Conservation (phyloP, 1,140 invertebrate species). For the Drosophila auraria region DNA sequence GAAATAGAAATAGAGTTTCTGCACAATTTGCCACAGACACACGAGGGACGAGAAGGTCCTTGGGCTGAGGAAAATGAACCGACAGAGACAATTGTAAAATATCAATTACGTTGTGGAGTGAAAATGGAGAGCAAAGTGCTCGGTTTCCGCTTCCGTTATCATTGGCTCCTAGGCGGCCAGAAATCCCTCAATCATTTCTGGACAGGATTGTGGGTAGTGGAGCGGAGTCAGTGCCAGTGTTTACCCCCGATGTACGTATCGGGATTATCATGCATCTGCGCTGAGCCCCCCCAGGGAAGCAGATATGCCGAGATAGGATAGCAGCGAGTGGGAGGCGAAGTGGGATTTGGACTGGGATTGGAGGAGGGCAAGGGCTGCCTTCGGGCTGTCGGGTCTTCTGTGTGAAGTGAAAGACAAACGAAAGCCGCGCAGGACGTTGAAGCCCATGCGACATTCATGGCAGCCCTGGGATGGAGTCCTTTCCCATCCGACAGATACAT, state of each 20-base stretch:
- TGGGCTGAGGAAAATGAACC: conserved; percentile 18
- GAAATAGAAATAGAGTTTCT: conserved; percentile 77
- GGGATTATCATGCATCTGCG: conserved; percentile 63
- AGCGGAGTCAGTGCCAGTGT: conserved; percentile 19
- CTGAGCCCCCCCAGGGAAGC: conserved; percentile 32
- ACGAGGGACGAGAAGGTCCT: background rate
- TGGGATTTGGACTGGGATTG: background rate
- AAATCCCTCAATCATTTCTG: conserved; percentile 81
- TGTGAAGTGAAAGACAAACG: conserved; percentile 62
- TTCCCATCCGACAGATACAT: conserved; percentile 59
- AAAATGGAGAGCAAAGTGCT: conserved; percentile 70
- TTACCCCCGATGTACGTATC: conserved; percentile 37
- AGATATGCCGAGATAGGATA: conserved; percentile 30
- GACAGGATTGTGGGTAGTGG: conserved; percentile 48
- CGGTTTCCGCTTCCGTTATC: conserved; percentile 48
- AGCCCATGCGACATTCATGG: conserved; percentile 55
- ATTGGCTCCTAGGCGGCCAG: conserved; percentile 48
- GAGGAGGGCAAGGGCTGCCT: conserved; percentile 7
- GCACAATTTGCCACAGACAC: conserved; percentile 68
- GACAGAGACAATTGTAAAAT: conserved; percentile 74
- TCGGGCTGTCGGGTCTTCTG: conserved; percentile 40
- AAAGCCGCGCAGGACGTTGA: conserved; percentile 58
- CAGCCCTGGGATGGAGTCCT: conserved; percentile 33
- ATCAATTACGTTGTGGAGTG: conserved; percentile 75
- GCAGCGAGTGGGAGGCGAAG: background rate